Conservation (phyloP, 2,797 vertebrate species). For the Synanceia verrucosa region DNA sequence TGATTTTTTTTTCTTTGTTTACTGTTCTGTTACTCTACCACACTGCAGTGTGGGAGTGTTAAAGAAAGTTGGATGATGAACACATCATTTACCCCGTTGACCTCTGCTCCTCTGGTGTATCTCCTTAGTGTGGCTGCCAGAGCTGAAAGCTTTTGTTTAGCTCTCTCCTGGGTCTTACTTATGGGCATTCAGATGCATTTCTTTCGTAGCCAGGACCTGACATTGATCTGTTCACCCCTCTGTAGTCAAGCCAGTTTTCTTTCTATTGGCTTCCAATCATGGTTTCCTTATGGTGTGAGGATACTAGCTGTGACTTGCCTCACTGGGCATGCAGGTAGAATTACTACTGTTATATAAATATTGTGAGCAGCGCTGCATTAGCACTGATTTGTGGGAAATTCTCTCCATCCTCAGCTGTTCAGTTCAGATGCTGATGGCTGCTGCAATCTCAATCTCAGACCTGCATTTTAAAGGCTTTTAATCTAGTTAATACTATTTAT, state of each 20-base stretch:
- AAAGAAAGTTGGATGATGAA: constrained; percentile 19
- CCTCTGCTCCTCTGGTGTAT: constrained; percentile 29
- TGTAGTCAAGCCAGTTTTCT: constrained; percentile 41
- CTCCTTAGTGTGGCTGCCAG: constrained; percentile 31
- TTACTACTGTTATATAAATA: constrained; percentile 1
- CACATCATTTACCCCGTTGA: constrained; percentile 38
- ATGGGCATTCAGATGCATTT: constrained; percentile 36
- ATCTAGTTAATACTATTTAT: no score
- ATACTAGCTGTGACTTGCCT: not conserved
- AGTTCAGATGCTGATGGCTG: not conserved
- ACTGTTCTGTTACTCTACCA: constrained; percentile 7
- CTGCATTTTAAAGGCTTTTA: no score
- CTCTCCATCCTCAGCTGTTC: not conserved
- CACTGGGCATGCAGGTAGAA: constrained; percentile 4
- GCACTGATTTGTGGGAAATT: not conserved
- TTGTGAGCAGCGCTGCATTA: not conserved
- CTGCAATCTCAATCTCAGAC: no score
- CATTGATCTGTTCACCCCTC: constrained; percentile 33
- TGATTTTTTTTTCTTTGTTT: not conserved
- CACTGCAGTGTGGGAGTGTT: constrained; percentile 21
- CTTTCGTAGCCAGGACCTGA: constrained; percentile 23
- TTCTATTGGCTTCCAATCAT: constrained; percentile 8
- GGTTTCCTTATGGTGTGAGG: constrained; percentile 5
- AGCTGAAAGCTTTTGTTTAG: constrained; percentile 29
- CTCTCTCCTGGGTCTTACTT: constrained; percentile 16